These are phyloP conservation scores for Phasia obesa DNA, from an alignment of 2,888 invertebrate genomes.

Conservation along the genomic window DNA sequence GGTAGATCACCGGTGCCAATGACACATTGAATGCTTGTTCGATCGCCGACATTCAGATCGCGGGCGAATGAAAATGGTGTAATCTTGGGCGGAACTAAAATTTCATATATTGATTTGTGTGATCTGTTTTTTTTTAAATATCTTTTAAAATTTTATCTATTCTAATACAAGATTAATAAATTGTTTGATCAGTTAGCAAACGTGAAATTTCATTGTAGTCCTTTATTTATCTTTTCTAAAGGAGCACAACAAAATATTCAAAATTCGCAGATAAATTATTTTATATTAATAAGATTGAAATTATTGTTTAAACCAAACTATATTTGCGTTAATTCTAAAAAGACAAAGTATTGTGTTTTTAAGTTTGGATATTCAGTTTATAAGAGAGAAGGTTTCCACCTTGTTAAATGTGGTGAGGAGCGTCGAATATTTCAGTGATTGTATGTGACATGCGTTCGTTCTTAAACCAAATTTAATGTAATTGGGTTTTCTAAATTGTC, in stretches of 20 bases:
- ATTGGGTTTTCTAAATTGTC: background rate
- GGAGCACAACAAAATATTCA: background rate
- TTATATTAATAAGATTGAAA: background rate
- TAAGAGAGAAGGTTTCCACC: constrained; percentile 33
- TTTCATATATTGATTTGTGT: constrained; percentile 63
- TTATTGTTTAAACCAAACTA: background rate
- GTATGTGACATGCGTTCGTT: constrained; percentile 71
- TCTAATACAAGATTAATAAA: background rate
- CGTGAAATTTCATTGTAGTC: background rate
- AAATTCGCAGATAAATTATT: background rate
- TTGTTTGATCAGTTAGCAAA: no score
- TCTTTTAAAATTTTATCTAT: constrained; percentile 15
- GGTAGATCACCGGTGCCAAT: constrained; percentile 86
- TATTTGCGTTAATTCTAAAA: background rate
- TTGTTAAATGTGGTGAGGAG: constrained; percentile 70
- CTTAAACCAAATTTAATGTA: background rate
- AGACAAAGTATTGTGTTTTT: background rate
- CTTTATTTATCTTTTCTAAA: background rate
- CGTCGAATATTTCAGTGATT: constrained; percentile 72
- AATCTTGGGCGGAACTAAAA: constrained; percentile 85
- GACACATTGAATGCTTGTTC: constrained; percentile 85
- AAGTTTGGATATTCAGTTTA: background rate
- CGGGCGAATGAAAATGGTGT: constrained; percentile 87
- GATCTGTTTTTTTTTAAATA: constrained; percentile 38
- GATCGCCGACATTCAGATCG: constrained; percentile 85